These are phyloP conservation scores for Pentamera pediparva DNA, from an alignment of 53 echinoderm and acorn worm species.

Conservation along the genomic window DNA sequence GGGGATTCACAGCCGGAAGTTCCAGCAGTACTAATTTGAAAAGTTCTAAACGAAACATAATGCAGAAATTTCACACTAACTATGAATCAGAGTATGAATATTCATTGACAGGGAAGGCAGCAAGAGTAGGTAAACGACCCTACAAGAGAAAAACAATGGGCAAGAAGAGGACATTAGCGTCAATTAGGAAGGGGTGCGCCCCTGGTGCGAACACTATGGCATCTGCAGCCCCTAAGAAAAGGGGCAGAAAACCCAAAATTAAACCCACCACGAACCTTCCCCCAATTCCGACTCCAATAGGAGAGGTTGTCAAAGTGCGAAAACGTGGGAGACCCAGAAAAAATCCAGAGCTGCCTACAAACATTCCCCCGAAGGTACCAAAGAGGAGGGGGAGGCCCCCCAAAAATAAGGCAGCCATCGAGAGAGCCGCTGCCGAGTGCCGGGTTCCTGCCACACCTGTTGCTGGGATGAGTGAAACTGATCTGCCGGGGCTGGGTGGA, in stretches of 20 bases:
- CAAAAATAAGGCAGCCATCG: constrained; percentile 20
- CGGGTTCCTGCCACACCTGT: constrained; percentile 17
- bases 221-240: not conserved
- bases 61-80: constrained; percentile 28
- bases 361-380: constrained; percentile 15
- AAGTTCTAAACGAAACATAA: constrained; percentile 31
- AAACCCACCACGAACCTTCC: not conserved
- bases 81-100: constrained; percentile 39
- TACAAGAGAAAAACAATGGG: constrained; percentile 28
- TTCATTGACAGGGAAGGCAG: constrained; percentile 32
- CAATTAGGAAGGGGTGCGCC: not conserved
- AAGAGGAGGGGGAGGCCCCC: constrained; percentile 55
- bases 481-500: not conserved
- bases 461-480: constrained; percentile 14
- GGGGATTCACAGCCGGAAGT: constrained; percentile 5
- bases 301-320: constrained; percentile 35
- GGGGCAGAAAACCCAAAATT: constrained; percentile 6
- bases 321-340: constrained; percentile 55
- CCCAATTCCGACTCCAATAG: not conserved
- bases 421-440: constrained; percentile 14
- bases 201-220: not conserved
- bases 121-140: constrained; percentile 23
- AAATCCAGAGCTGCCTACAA: not conserved
- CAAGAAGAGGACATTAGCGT: constrained; percentile 8
- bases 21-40: constrained; percentile 29